These are phyloP conservation scores for Triplophysa rosa DNA, from an alignment of 2,113 vertebrate species.

Conservation along the genomic window DNA sequence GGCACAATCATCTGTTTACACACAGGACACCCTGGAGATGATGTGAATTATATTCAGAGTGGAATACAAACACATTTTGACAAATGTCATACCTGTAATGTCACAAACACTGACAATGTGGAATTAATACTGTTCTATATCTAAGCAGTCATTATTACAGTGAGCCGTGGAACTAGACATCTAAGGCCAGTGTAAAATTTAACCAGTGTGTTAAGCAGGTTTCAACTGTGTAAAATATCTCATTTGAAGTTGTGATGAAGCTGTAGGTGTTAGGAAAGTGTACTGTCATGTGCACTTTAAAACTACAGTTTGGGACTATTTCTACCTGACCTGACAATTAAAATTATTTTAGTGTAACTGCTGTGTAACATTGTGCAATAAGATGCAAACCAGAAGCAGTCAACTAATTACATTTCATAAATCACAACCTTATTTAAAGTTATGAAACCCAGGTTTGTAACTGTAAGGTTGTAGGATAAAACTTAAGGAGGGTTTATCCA, in stretches of 20 bases:
- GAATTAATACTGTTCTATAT: not conserved
- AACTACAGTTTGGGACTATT: not conserved
- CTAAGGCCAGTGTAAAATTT: not conserved
- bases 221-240: too few relatives aligned
- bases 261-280: too few relatives aligned
- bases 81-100: conserved; percentile 33
- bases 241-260: too few relatives aligned
- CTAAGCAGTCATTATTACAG: not conserved
- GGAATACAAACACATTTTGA: conserved; percentile 34
- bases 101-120: conserved; percentile 20
- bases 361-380: not conserved
- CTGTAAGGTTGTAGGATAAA: not conserved
- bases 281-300: not conserved
- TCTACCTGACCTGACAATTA: not conserved
- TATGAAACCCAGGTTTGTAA: not conserved
- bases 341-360: not conserved
- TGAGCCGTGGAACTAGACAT: not conserved
- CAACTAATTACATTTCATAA: not conserved
- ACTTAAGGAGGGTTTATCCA: not conserved
- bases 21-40: conserved; percentile 36
- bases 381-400: too few relatives aligned
- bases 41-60: conserved; percentile 38
- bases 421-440: conserved; percentile 9
- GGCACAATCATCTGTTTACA: conserved; percentile 48
- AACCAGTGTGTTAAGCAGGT: not conserved